Conservation (phyloP, 2,113 vertebrate species). For the Cranoglanis bouderius region DNA sequence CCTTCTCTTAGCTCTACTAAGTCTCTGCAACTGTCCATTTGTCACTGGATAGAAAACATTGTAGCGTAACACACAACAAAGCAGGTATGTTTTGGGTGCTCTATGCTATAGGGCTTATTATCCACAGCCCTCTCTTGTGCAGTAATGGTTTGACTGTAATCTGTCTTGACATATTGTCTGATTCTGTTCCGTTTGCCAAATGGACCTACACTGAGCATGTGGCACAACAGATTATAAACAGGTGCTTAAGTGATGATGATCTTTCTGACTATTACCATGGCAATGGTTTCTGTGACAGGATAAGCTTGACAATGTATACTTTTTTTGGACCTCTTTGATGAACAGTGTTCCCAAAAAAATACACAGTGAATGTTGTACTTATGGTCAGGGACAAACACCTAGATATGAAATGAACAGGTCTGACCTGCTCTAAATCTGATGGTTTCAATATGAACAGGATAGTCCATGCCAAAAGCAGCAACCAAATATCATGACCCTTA, state of each 20-base stretch:
- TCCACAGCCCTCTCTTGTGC: background rate
- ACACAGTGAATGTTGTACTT: background rate
- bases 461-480: background rate
- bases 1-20: background rate
- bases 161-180: conserved; percentile 26
- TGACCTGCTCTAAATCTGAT: background rate
- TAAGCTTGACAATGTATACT: background rate
- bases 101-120: background rate
- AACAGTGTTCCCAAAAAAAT: background rate
- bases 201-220: conserved; percentile 17
- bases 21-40: background rate
- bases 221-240: conserved; percentile 44
- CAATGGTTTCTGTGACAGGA: conserved; percentile 27
- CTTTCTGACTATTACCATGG: conserved; percentile 48
- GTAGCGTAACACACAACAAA: background rate
- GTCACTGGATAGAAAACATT: background rate
- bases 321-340: background rate
- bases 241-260: conserved; percentile 41
- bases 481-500: background rate
- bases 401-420: background rate
- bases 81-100: background rate
- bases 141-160: conserved; percentile 27
- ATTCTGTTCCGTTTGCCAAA: conserved; percentile 22
- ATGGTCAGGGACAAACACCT: background rate
- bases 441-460: background rate